Base-by-base conservation (phyloP, 2,113 vertebrate genomes). In the Pseudois nayaur region DNA sequence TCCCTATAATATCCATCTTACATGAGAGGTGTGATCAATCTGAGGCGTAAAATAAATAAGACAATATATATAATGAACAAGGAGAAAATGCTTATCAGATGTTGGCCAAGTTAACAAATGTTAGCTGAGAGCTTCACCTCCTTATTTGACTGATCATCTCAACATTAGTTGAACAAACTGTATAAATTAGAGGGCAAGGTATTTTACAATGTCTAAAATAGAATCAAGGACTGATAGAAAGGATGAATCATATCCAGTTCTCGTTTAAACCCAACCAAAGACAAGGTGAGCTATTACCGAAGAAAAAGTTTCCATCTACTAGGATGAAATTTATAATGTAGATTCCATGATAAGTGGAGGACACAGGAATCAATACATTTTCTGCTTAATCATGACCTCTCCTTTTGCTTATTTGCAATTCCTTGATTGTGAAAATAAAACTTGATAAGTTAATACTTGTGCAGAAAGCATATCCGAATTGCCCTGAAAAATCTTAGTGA, bases 351-450 rank as follows among this genome's bases (percentile, higher is more conserved):
- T 83, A 92, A 97, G 97, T 83, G 94, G 94, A 89, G 40, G 81
- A 67, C 45, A 86, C 54, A 55, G 91, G 57, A 97, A 97, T 97
- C 94, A 91, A 89, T 94, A 98, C 5, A 45, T 81, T 59, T 97
- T 45, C 67, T 95, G 36, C 64, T 95, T 96, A 25, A 50, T 87
- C 3, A 9, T 87, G 91, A 94, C 55, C 86, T 96, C 45, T 92
- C 11, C 43, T 55, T 36, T 29, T 76, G 33, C 10, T 98, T 98
- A 92, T 88, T 93, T 96, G 57, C 33, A 97, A 96, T 87, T 36
- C 62, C 27, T 8, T 91, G 40, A 94, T 91, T 85, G 43, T 7
- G 64, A 94, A 98, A 97, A 81, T 97, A 96, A 98, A 94, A 23
- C 21, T 86, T 52, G 60, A 27, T 85, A 95, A 94, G 71, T 97